phyloP scores from a whole-genome alignment of 2,888 invertebrate species.

The Lasioglossum morio region DNA sequence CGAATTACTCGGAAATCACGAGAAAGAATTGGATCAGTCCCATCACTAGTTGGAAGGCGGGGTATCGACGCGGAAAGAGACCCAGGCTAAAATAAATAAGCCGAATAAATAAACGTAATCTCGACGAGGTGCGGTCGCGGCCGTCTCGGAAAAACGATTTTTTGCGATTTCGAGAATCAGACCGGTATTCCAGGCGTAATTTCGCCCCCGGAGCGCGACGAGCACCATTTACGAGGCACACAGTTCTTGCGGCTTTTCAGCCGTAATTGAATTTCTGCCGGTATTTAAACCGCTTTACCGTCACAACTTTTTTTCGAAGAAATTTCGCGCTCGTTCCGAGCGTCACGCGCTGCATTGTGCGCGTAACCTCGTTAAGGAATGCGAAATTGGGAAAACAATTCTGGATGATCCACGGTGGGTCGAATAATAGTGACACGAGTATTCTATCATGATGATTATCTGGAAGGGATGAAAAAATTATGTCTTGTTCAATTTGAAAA shows the following conservation, averaged over 20 bases:
- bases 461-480: background rate
- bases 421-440: background rate
- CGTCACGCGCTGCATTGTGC: background rate
- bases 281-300: conserved; percentile 51
- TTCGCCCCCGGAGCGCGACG: conserved; percentile 20
- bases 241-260: conserved; percentile 39
- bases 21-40: background rate
- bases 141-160: background rate
- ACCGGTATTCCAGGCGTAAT: conserved; percentile 25
- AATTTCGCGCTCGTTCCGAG: conserved; percentile 7
- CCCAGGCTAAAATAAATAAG: conserved; percentile 40
- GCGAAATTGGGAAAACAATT: background rate
- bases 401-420: background rate
- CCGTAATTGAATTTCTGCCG: conserved; percentile 51
- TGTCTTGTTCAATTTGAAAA: background rate
- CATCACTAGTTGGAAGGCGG: background rate
- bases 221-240: conserved; percentile 34
- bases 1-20: background rate
- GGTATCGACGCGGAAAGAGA: background rate
- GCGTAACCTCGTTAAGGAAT: conserved; percentile 4
- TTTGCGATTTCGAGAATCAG: conserved; percentile 19
- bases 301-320: conserved; percentile 22
- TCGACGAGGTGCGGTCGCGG: background rate
- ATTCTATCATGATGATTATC: background rate
- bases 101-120: conserved; percentile 44